Conservation (phyloP, 2,888 invertebrate genomes). For the Cordilura impudica region DNA sequence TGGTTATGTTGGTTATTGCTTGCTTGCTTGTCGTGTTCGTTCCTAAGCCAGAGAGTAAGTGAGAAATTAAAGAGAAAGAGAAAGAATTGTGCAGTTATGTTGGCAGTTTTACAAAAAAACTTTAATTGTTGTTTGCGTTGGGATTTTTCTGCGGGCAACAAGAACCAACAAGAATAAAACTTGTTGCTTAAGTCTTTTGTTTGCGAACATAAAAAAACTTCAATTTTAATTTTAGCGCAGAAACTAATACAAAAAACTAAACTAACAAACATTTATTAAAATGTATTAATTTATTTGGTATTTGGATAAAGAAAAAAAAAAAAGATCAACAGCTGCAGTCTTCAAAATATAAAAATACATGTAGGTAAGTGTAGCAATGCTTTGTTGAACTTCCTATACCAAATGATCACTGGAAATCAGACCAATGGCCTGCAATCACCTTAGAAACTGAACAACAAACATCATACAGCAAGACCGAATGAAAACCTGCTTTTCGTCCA, state of each 20-base stretch:
- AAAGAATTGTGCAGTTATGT: constrained; percentile 45
- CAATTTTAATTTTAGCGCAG: constrained; percentile 15
- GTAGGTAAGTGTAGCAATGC: not conserved
- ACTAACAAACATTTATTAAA: constrained; percentile 7
- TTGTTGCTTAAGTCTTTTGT: constrained; percentile 72
- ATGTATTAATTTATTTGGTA: constrained; percentile 4
- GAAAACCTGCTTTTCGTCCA: constrained; percentile 54
- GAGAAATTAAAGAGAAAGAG: constrained; percentile 39
- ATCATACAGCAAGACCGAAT: constrained; percentile 36
- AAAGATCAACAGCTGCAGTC: constrained; percentile 21
- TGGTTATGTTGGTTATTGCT: not conserved
- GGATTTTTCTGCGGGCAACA: constrained; percentile 34
- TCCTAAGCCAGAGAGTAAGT: constrained; percentile 28
- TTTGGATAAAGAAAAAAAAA: not conserved
- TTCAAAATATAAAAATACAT: constrained; percentile 38
- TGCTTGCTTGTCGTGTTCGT: not conserved
- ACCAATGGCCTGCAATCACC: constrained; percentile 75
- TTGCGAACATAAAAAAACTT: constrained; percentile 43
- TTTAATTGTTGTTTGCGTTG: not conserved
- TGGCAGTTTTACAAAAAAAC: constrained; percentile 40
- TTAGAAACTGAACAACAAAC: constrained; percentile 71
- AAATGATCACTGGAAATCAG: constrained; percentile 69
- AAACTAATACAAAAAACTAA: not conserved
- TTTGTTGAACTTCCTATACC: constrained; percentile 66
- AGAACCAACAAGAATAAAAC: constrained; percentile 63